phyloP scores from a whole-genome alignment of 2,888 invertebrate species.

The Junonia oenone region DNA sequence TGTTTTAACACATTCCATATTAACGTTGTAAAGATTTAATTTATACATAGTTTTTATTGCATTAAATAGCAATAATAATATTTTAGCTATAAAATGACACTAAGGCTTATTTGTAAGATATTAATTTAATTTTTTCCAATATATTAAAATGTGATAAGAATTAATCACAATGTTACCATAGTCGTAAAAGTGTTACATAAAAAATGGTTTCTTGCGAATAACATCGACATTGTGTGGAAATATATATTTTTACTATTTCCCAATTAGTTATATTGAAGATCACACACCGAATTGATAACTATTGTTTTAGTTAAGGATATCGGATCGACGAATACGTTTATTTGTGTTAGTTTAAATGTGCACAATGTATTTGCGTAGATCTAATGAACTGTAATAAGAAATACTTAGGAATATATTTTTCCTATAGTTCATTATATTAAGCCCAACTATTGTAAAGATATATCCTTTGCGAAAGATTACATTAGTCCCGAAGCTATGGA shows the following conservation, averaged over 20 bases:
- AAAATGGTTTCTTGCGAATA: background rate
- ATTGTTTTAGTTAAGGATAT: conserved; percentile 7
- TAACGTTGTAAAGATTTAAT: background rate
- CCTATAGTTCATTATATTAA: background rate
- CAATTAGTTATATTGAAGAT: too few species aligned
- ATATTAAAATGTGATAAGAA: conserved; percentile 18
- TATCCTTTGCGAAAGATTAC: background rate
- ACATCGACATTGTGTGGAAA: background rate
- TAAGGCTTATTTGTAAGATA: conserved; percentile 1
- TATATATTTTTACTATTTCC: conserved; percentile 15
- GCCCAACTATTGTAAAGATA: conserved; percentile 18
- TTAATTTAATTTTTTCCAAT: conserved; percentile 2
- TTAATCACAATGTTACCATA: conserved; percentile 23
- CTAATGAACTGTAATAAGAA: background rate
- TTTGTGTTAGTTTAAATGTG: conserved; percentile 5
- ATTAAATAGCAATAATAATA: background rate
- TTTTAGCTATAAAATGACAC: background rate
- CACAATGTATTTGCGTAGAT: background rate
- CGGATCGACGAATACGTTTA: conserved; percentile 6
- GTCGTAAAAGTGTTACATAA: conserved; percentile 7
- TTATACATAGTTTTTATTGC: background rate
- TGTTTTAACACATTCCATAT: conserved; percentile 6
- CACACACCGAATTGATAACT: conserved; percentile 28
- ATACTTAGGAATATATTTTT: background rate
- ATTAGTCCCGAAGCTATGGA: background rate